Evolutionary conservation across 2,113 vertebrate species (phyloP).

Genomic region (Microtus richardsoni): DNA sequence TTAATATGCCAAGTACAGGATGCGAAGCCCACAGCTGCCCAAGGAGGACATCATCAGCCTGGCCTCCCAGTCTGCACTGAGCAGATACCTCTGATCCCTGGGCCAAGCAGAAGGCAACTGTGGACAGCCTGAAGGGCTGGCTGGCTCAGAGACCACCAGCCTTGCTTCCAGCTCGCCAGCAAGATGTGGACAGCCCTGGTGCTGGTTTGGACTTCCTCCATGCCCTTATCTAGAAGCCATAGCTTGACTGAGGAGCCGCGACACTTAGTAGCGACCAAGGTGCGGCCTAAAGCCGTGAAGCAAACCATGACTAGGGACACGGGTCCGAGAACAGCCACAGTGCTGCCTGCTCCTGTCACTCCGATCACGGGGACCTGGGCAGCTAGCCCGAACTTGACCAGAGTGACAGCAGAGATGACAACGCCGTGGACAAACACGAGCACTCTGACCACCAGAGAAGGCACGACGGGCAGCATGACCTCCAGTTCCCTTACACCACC

Average conservation of each 20-base stretch:
- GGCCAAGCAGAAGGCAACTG: background rate
- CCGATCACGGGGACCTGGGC: background rate
- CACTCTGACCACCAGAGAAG: fast-evolving
- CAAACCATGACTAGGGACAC: fast-evolving
- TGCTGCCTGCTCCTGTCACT: fast-evolving
- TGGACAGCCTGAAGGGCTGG: background rate
- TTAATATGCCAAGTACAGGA: no score
- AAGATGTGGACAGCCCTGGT: slow-evolving; percentile 74
- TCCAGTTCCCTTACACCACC: fast-evolving
- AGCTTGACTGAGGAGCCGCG: fast-evolving
- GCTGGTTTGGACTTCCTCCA: slow-evolving; percentile 47
- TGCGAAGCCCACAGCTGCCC: no score
- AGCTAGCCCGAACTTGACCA: background rate
- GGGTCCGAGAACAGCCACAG: fast-evolving
- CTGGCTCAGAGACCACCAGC: background rate
- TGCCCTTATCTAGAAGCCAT: background rate
- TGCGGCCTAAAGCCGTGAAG: background rate
- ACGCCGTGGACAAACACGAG: background rate
- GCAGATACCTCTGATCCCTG: background rate
- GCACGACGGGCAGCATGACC: fast-evolving
- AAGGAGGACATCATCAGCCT: no score
- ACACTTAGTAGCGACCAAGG: background rate
- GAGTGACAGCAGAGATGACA: background rate
- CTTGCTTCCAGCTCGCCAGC: background rate
- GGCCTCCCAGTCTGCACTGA: no score